Evolutionary conservation across 2,113 vertebrate genomes (phyloP).

Genomic region (Muntiacus reevesi): DNA sequence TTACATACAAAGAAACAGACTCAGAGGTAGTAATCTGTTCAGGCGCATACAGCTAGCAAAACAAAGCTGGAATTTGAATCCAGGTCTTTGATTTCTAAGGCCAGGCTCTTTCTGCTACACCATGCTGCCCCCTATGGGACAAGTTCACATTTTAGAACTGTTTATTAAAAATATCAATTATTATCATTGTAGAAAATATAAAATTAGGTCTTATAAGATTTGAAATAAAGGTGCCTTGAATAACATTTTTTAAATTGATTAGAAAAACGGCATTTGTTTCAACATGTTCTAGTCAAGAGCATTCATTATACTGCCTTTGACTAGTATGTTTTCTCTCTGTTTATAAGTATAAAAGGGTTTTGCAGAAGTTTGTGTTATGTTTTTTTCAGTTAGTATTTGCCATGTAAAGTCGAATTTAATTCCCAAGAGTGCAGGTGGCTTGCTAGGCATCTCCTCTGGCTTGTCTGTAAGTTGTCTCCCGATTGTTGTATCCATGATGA

Average conservation of each 20-base stretch:
- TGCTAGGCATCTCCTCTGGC: background rate
- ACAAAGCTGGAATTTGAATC: conserved; percentile 68
- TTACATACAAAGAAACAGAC: background rate
- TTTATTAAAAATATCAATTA: conserved; percentile 40
- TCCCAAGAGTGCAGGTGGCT: background rate
- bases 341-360: background rate
- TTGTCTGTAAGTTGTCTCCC: background rate
- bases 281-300: background rate
- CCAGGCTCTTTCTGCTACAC: conserved; percentile 50
- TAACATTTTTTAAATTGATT: background rate
- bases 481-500: background rate
- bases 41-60: background rate
- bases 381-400: background rate
- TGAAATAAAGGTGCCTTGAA: background rate
- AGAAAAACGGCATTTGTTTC: background rate
- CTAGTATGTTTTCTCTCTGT: background rate
- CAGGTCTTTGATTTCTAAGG: conserved; percentile 53
- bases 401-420: background rate
- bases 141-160: conserved; percentile 32
- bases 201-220: background rate
- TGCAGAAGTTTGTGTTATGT: background rate
- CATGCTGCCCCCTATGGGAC: conserved; percentile 71
- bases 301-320: background rate
- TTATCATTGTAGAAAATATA: background rate
- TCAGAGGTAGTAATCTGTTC: background rate